Base-by-base conservation (phyloP, 2,797 vertebrate genomes). In the Propithecus deckenii region DNA sequence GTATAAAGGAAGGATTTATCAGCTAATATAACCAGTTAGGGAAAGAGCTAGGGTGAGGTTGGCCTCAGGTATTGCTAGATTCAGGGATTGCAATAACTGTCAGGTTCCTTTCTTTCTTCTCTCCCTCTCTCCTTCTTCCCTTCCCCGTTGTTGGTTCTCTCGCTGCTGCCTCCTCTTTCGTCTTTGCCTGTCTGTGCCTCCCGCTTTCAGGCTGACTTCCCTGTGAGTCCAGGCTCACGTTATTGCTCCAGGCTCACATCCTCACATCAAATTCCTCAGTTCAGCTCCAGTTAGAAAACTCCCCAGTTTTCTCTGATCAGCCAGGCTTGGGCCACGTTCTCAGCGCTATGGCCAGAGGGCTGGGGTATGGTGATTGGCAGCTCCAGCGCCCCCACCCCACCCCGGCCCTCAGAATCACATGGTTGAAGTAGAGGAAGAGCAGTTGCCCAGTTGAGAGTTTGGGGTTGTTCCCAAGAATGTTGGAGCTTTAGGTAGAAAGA, bases 351-450 rank as follows among this genome's bases (percentile, higher is more conserved):
- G 43, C 35, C 67, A 25, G 74, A 76, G 35, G 4, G 0, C 38
- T 0, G 2, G 5, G 1, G 2, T 30, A 0, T 22, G 12, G 11
- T 43, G 63, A 59, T 0, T 7, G 14, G 15, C 67, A 30, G 4
- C 38, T 10, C 23, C 23, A 4, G 55, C 10, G 9, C 25, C 25
- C 55, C 57, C 9, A 4, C 57, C 25, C 25, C 10, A 12, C 25
- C 57, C 57, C 4, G 4, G 10, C 25, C 55, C 6, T 20, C 32
- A 18, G 25, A 80, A 43, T 55, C 52, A 20, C 12, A 1, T 0
- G 17, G 10, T 30, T 52, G 25, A 32, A 30, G n/a, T 0, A 6
- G 38, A 25, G 55, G 55, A 38, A 79, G 50, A 41, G 23, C 5
- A 8, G 3, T 22, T 22, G 71, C 32, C 38, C 17, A 3, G 4